Base-by-base conservation (phyloP, 2,888 invertebrate genomes). In the Drosophila sordidula region DNA sequence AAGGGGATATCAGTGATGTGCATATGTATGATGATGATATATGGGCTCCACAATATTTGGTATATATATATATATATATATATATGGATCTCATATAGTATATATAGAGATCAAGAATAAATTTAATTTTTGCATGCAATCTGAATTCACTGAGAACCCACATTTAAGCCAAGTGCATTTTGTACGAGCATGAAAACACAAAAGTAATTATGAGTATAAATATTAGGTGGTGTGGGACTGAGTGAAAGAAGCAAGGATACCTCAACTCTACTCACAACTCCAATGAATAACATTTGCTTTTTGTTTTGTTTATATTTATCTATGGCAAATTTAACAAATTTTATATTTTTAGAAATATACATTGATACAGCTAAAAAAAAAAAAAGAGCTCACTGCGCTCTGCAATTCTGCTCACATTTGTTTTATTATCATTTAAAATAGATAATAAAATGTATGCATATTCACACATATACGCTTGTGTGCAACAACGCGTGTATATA, bases 261-360 rank as follows among this genome's bases (percentile, higher is more conserved):
- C 26, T 6, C 2, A 8, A 29, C 8, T 0, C 1, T 29, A 32
- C 11, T 11, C 11, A 4, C 12, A 11, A 12, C 4, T 34, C 4
- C 34, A 34, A 34, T 34, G 3, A 34, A 34, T 4, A 34, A 34
- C 4, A 34, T 34, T 66, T 68, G 54, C 29, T 56, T 55, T 61
- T 71, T 56, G 59, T 62, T 69, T 64, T 57, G 44, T 79, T 85
- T 79, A 77, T 86, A 86, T 86, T 86, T 84, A 88, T 88, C 88
- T 87, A 86, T 86, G 85, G 85, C 85, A 86, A 86, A 85, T 88
- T 86, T 88, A 86, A 86, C 85, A 88, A 86, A 77, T 80, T 83
- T 82, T 57, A 57, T 74, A 69, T 69, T 70, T 78, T 86, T 77
- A 65, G 74, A 80, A 83, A 80, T 81, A 86, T 86, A 85, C 83